Conservation (phyloP, 2,888 invertebrate species). For the Neoscelio sp. region DNA sequence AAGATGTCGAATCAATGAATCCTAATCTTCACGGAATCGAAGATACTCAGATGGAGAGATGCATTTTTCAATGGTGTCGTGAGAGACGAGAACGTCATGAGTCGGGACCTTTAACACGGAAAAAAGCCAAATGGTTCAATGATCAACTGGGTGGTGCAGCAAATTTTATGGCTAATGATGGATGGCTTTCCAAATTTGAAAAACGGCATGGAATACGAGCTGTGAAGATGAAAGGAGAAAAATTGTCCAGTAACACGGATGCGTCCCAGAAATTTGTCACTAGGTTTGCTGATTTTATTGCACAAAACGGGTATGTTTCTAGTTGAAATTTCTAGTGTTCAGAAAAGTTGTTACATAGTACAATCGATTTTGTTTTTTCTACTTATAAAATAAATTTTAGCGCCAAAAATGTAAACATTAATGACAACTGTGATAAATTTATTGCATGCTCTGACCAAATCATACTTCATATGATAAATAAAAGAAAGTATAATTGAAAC, state of each 20-base stretch:
- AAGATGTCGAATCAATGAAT: conserved; percentile 14
- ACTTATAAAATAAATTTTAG: no score
- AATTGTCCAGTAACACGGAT: conserved; percentile 54
- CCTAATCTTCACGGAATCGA: conserved; percentile 35
- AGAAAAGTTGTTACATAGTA: no score
- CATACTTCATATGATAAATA: no score
- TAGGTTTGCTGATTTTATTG: conserved; percentile 40
- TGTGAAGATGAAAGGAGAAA: conserved; percentile 62
- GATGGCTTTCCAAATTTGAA: conserved; percentile 65
- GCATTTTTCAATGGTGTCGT: conserved; percentile 27
- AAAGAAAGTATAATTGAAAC: no score
- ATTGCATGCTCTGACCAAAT: no score
- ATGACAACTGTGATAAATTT: no score
- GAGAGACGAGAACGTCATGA: conserved; percentile 24
- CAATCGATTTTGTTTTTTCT: no score
- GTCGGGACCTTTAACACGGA: conserved; percentile 24
- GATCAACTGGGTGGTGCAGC: conserved; percentile 15
- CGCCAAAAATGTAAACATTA: no score
- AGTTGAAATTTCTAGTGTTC: no score
- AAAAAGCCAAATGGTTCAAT: conserved; percentile 38
- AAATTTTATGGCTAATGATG: conserved; percentile 51
- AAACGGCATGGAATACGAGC: conserved; percentile 54
- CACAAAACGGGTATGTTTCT: conserved; percentile 29
- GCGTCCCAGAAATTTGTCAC: conserved; percentile 43
- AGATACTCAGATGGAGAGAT: conserved; percentile 27